Percentiles rank a stretch among this genome's conserved stretches.
These are phyloP conservation scores for Mesorhabditis spiculigera DNA, from an alignment of 2,888 invertebrate genomes.

Conservation along the genomic window DNA sequence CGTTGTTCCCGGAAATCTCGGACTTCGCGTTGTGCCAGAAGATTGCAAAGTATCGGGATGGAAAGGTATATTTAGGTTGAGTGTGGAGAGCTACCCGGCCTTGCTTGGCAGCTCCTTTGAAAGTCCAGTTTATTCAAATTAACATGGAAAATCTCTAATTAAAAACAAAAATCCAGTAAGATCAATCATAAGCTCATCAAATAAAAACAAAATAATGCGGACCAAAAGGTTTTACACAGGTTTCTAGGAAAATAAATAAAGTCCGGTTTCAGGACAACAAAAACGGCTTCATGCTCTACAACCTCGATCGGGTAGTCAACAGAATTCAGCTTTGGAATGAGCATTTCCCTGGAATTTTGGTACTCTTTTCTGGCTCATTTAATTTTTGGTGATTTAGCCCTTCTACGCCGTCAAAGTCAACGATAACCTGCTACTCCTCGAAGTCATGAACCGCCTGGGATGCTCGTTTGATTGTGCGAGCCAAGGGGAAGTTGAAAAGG, in stretches of 20 bases:
- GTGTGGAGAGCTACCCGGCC: no score
- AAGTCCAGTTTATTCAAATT: no score
- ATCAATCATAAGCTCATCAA: no score
- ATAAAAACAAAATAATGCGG: no score
- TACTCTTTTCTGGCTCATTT: not conserved
- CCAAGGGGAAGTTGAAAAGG: not conserved
- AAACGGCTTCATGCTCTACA: not conserved
- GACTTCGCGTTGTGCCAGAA: not conserved
- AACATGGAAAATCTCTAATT: no score
- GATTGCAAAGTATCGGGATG: not conserved
- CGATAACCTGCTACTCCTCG: not conserved
- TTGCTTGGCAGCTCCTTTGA: no score
- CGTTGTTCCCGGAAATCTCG: not conserved
- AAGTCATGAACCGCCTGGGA: not conserved
- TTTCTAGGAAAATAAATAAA: no score
- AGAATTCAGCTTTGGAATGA: not conserved
- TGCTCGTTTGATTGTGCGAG: conserved; percentile 6
- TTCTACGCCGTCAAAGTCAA: not conserved
- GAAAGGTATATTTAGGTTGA: not conserved
- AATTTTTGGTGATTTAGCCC: not conserved
- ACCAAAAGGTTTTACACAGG: no score
- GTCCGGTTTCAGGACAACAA: not conserved
- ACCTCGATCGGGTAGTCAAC: not conserved
- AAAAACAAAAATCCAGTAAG: no score
- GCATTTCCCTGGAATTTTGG: not conserved